Conservation (phyloP, 2,113 vertebrate genomes). For the Macaca fascicularis region DNA sequence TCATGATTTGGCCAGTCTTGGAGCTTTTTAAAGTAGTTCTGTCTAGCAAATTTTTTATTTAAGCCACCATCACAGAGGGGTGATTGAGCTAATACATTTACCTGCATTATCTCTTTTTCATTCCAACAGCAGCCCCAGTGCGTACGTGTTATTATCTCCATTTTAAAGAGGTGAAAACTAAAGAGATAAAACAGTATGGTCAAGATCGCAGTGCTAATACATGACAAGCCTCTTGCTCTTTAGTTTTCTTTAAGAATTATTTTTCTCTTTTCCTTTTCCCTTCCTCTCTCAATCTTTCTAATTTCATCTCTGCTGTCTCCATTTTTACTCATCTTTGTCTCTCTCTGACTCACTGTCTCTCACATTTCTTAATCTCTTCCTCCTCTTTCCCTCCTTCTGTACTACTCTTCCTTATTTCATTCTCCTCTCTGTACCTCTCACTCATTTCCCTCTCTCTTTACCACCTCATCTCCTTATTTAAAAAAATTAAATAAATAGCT, state of each 20-base stretch:
- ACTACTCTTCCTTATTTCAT: background rate
- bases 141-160: background rate
- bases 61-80: background rate
- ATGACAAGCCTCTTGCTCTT: background rate
- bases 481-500: background rate
- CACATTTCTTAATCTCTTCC: background rate
- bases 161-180: background rate
- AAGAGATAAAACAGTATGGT: background rate
- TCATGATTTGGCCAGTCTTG: background rate
- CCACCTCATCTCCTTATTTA: background rate
- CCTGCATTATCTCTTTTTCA: background rate
- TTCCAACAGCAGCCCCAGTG: background rate
- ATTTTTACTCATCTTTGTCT: background rate
- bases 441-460: background rate
- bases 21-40: background rate
- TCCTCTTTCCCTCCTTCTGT: background rate
- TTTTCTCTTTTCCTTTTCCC: background rate
- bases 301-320: background rate
- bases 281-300: background rate
- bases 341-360: background rate
- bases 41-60: background rate
- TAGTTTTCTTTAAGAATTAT: background rate
- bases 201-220: background rate
- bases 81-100: background rate
- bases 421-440: background rate